Percentiles rank a stretch among this genome's conserved stretches.
Conservation (phyloP, 2,113 vertebrate genomes). For the Callipepla californica region DNA sequence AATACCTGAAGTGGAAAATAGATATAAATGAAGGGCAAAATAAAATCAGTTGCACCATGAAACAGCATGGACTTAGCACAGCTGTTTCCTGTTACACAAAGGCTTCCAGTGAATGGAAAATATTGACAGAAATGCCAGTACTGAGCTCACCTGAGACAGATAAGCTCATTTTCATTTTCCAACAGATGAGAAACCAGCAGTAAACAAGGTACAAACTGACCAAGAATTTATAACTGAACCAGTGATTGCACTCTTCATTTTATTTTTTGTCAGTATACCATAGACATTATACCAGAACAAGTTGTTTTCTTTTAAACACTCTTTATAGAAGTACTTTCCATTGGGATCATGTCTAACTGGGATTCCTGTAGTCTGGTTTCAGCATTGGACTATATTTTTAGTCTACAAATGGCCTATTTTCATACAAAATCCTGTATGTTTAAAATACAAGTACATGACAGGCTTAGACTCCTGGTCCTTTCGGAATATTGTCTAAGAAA, state of each 20-base stretch:
- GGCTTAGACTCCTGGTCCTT: background rate
- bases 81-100: background rate
- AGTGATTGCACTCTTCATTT: background rate
- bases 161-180: background rate
- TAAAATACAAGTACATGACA: background rate
- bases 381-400: background rate
- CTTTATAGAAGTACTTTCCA: background rate
- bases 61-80: background rate
- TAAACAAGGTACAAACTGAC: background rate
- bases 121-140: background rate
- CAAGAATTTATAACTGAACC: background rate
- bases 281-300: background rate
- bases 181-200: background rate
- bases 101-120: background rate
- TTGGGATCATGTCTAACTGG: background rate
- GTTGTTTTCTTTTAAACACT: background rate
- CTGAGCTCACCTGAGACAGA: background rate
- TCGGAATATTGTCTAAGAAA: background rate
- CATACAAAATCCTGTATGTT: fast-evolving
- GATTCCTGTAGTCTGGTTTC: background rate
- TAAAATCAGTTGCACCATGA: background rate
- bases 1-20: background rate
- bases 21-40: background rate
- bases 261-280: background rate
- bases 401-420: background rate